Base-by-base conservation (phyloP, 2,888 invertebrate species). In the Steromphala cineraria region DNA sequence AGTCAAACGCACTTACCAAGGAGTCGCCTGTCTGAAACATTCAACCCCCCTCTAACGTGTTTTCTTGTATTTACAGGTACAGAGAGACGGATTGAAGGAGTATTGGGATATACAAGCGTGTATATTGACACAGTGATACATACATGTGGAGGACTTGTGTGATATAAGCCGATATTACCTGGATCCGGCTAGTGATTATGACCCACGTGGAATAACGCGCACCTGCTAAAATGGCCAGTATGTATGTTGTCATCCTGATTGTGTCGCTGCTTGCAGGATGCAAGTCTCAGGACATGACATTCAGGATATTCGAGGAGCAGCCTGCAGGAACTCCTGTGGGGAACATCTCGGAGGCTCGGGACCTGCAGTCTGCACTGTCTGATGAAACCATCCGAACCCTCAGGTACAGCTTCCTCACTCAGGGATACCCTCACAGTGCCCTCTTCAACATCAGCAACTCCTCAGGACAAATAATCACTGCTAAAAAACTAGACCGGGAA, bases 381-480 rank as follows among this genome's bases (percentile, higher is more conserved):
- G 82, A 80, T 0, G 84, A 83, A 19, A 83, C 82, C 40, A 85
- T 84, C 36, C 78, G 82, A 17, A 87, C 87, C 7, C 78, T 87
- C n/a, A 40, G 82, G 3, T 87, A 83, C 75, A 84, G 82, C 67
- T 81, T 86, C 71, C 75, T 87, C 28, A 79, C 84, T 5, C 77
- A 81, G 28, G 85, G 83, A 21, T 82, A 80, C 71, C 77, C 80
- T 10, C 71, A 86, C 21, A 83, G 79, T 31, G 55, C 78, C 7
- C 97, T 98, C 93, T 98, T 98, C 93, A 94, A 95, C 53, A 94
- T 98, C 85, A 97, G 98, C 92, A 95, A 96, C 15, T 95, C 96
- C 19, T 96, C 96, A 15, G 98, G 98, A 19, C 96, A 97, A 93
- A 96, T 98, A 53, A 77, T 67, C 53, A 98, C 98, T 5, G 84